These are phyloP conservation scores for Geodia barretti DNA, from an alignment of 37 sponge, comb jelly and placozoan genomes.

Conservation along the genomic window DNA sequence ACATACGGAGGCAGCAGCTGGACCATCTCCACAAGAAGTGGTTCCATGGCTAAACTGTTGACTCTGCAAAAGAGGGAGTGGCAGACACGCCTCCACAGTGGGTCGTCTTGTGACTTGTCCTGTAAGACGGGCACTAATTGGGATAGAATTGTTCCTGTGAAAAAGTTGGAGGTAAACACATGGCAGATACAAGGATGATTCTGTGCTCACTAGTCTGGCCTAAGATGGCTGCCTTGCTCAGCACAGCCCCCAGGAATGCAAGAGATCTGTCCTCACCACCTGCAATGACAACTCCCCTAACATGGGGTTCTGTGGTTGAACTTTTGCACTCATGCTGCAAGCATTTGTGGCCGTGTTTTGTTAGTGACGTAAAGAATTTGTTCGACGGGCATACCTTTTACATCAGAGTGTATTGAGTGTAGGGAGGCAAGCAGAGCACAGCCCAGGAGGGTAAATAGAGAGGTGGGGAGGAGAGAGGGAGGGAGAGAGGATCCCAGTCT, in stretches of 20 bases:
- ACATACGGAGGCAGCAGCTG: conserved; percentile 41
- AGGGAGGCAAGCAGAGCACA: conserved; percentile 1
- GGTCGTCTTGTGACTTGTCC: not conserved
- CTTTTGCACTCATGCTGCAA: not conserved
- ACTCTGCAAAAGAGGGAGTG: conserved; percentile 35
- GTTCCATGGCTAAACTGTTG: conserved; percentile 34
- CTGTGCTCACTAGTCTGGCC: conserved; percentile 37
- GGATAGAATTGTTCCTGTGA: conserved; percentile 30
- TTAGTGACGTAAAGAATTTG: too few relatives aligned
- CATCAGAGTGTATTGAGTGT: not conserved
- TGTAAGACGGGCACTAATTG: conserved; percentile 33
- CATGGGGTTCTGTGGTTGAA: not conserved
- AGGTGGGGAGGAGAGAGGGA: conserved; percentile 21
- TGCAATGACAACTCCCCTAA: not conserved
- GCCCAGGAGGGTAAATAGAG: conserved; percentile 25
- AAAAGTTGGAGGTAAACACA: not conserved
- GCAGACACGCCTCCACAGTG: conserved; percentile 45
- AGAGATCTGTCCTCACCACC: conserved; percentile 13
- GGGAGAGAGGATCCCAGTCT: conserved; percentile 1
- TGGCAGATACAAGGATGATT: not conserved
- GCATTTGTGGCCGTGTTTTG: not conserved
- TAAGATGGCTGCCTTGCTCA: conserved; percentile 23
- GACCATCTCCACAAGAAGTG: conserved; percentile 39
- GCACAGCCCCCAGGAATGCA: conserved; percentile 31
- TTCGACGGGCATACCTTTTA: conserved; percentile 11